Percentiles rank a stretch among this genome's conserved stretches.
These are phyloP conservation scores for Harpalus rubripes DNA, from an alignment of 2,888 invertebrate species.

Conservation along the genomic window DNA sequence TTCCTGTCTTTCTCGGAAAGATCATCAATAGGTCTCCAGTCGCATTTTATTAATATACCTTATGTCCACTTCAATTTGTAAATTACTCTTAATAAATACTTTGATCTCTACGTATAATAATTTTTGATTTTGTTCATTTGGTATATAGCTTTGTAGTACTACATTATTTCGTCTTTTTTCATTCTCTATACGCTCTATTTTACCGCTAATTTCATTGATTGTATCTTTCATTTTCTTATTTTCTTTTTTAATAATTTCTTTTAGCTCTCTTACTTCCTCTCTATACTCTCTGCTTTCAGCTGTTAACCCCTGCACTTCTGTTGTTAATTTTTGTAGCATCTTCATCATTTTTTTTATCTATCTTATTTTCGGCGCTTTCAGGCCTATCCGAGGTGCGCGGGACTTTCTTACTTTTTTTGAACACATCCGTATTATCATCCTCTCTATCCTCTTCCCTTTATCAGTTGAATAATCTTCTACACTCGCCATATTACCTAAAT, in stretches of 20 bases:
- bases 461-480: not conserved
- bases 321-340: not conserved
- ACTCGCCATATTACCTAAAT: too few species aligned
- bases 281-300: not conserved
- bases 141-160: not conserved
- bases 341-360: constrained; percentile 1
- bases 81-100: not conserved
- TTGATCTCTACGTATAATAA: not conserved
- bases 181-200: not conserved
- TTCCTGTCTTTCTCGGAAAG: not conserved
- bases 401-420: not conserved
- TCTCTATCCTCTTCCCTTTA: not conserved
- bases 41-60: not conserved
- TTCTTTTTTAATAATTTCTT: not conserved
- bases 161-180: not conserved
- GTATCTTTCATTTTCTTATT: not conserved
- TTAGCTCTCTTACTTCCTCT: constrained; percentile 1
- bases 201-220: not conserved
- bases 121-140: not conserved
- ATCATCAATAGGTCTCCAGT: not conserved
- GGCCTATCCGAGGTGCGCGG: not conserved
- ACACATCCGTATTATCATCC: not conserved
- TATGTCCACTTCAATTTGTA: not conserved
- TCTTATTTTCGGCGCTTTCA: not conserved
- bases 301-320: not conserved